Evolutionary conservation across 2,113 vertebrate species (phyloP).

Genomic region (Astur gentilis): DNA sequence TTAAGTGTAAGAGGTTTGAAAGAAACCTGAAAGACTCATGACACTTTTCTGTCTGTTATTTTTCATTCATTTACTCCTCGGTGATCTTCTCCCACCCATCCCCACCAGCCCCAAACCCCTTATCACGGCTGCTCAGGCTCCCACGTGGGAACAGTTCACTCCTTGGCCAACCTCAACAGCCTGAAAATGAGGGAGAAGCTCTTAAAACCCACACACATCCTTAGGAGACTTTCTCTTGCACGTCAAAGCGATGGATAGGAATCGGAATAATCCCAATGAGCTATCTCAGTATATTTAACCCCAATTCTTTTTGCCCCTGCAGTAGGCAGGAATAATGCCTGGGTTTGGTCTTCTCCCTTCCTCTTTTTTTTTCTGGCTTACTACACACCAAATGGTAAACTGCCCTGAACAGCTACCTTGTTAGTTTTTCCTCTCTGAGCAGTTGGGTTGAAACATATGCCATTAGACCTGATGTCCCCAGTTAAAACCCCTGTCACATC

Average conservation of each 20-base stretch:
- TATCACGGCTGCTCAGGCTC: neutral
- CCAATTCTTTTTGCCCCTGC: neutral
- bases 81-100: neutral
- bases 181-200: neutral
- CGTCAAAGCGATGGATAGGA: neutral
- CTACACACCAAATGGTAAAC: neutral
- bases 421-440: neutral
- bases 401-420: neutral
- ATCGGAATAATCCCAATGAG: neutral
- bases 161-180: neutral
- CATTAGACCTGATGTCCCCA: constrained; percentile 33
- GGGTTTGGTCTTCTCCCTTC: neutral
- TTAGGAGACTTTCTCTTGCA: neutral
- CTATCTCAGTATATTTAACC: neutral
- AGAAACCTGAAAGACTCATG: neutral
- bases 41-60: neutral
- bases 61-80: neutral
- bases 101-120: neutral
- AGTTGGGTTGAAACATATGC: constrained; percentile 25
- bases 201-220: neutral
- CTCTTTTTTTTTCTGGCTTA: neutral
- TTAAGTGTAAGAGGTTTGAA: neutral
- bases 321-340: neutral
- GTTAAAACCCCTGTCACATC: constrained; percentile 66
- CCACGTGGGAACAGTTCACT: neutral